phyloP scores from a whole-genome alignment of 2,888 invertebrate species.

The Rotaria magnacalcarata region DNA sequence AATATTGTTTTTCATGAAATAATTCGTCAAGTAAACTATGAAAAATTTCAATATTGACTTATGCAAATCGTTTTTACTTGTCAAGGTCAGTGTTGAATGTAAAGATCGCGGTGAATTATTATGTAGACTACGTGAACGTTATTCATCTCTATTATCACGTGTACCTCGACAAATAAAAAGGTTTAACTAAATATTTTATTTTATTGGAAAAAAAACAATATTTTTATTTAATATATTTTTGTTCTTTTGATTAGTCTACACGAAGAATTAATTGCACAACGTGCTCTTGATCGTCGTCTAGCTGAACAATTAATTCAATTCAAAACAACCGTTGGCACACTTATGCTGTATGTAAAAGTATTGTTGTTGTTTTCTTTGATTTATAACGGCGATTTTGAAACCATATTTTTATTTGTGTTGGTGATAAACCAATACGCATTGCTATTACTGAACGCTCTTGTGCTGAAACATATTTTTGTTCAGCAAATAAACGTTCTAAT shows the following conservation, averaged over 20 bases:
- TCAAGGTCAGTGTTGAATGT: constrained; percentile 57
- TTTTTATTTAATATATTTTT: background rate
- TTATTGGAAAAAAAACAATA: background rate
- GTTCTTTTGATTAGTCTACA: constrained; percentile 51
- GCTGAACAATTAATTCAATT: constrained; percentile 59
- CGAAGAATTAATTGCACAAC: constrained; percentile 59
- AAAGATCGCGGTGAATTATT: constrained; percentile 58
- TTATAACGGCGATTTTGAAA: constrained; percentile 38
- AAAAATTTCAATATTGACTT: background rate
- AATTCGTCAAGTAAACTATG: constrained; percentile 54
- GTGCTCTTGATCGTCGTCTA: constrained; percentile 57
- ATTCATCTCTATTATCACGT: constrained; percentile 54
- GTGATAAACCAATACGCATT: constrained; percentile 24
- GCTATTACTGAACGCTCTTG: background rate
- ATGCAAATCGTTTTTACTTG: background rate
- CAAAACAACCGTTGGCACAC: constrained; percentile 55
- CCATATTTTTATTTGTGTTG: constrained; percentile 34
- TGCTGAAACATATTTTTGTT: constrained; percentile 36
- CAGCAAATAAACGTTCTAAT: constrained; percentile 12
- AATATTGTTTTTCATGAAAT: constrained; percentile 59
- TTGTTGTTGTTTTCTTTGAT: background rate
- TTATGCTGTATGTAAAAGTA: constrained; percentile 52
- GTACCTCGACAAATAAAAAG: constrained; percentile 56
- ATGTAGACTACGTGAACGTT: constrained; percentile 54
- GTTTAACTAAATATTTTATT: constrained; percentile 10